Evolutionary conservation across 2,113 vertebrate genomes (phyloP).

Genomic region (Varanus salvator): DNA sequence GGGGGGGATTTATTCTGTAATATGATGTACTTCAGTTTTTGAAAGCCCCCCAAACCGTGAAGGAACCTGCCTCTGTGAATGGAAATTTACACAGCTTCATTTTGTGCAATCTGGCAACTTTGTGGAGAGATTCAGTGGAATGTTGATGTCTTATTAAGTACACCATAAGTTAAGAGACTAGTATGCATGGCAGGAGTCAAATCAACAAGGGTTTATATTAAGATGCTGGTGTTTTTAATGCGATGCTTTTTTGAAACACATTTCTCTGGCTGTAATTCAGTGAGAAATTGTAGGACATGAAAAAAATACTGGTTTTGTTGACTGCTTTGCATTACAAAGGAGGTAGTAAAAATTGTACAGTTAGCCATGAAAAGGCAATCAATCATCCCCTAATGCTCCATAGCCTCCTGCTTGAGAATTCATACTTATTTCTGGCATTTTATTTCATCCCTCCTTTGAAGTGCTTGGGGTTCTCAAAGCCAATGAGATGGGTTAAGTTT

Average conservation of each 20-base stretch:
- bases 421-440: neutral
- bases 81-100: neutral
- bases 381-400: neutral
- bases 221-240: neutral
- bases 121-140: neutral
- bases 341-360: neutral
- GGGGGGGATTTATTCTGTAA: conserved; percentile 52
- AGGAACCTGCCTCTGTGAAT: conserved; percentile 21
- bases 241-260: conserved; percentile 10
- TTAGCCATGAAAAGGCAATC: neutral
- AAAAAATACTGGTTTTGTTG: neutral
- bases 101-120: conserved; percentile 29
- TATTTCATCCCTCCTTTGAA: neutral
- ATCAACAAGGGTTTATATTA: neutral
- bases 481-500: neutral
- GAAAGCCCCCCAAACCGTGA: conserved; percentile 33
- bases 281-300: neutral
- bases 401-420: neutral
- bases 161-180: neutral
- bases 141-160: neutral
- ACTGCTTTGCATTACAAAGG: neutral
- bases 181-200: neutral
- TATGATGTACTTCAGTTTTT: conserved; percentile 36
- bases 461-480: neutral
- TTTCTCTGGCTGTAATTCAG: conserved; percentile 3